Base-by-base conservation (phyloP, 2,888 invertebrate genomes). In the Phytoseiulus persimilis region DNA sequence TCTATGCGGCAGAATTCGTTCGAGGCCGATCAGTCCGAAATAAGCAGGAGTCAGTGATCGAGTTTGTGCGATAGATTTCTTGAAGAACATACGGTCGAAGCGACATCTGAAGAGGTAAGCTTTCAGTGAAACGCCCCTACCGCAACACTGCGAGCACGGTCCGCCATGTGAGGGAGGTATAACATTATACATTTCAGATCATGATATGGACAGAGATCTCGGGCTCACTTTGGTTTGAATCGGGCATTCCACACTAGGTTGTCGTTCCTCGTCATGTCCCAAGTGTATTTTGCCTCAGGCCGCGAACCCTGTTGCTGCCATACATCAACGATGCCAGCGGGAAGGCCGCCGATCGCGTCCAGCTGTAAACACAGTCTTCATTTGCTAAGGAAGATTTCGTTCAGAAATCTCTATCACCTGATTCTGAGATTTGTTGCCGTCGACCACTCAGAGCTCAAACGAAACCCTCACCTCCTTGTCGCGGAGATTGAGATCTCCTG, bases 401-500 rank as follows among this genome's bases (percentile, higher is more conserved):
- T 33, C 23, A 23, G 83, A n/a, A n/a, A n/a, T n/a, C n/a, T n/a
- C n/a, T n/a, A n/a, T n/a, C n/a, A n/a, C n/a, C n/a, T n/a, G n/a
- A n/a, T n/a, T n/a, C n/a, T n/a, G n/a, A n/a, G n/a, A n/a, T n/a
- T n/a, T n/a, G n/a, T n/a, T n/a, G n/a, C n/a, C n/a, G n/a, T n/a
- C n/a, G n/a, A n/a, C n/a, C n/a, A n/a, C n/a, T n/a, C n/a, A n/a
- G n/a, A n/a, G n/a, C n/a, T n/a, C n/a, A n/a, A n/a, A n/a, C n/a
- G n/a, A n/a, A n/a, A n/a, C n/a, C n/a, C 90, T 90, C 91, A 94
- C 94, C 93, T 95, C 95, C 91, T 93, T 93, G 91, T 95, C 94
- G 83, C 94, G 92, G 0, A 94, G 91, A 92, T 95, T 95, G 46
- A 95, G 92, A 92, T 95, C 95, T 0, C 95, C 95, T 45, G 93